Evolutionary conservation across 2,113 vertebrate genomes (phyloP), one percentile per base, ranked within the genome.

Genomic region (Lanius ludovicianus): DNA sequence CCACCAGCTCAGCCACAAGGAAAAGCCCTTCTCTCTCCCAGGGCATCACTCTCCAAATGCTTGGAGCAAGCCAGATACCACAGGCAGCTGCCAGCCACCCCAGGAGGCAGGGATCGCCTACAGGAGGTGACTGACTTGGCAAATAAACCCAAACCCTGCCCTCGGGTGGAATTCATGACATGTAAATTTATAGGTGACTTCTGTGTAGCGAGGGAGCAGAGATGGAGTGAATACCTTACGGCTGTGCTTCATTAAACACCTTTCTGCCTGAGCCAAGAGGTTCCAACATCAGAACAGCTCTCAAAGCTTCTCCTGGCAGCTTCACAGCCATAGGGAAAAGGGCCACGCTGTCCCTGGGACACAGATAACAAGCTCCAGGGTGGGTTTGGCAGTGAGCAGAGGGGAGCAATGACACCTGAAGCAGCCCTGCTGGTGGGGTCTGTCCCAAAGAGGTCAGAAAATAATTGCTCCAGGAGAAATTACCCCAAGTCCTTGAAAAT

Each of bases 251-350:
- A 18, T 88, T 84, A 78, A 94, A 92, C 49, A 78, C 86, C 67
- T 83, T 95, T 59, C 84, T 90, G 86, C 35, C 52, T 2, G 11
- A 94, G 89, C 89, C 95, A 94, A 87, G 92, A 27, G 82, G 71
- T 53, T 81, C 13, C 1, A 13, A 49, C 56, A 76, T 35, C 68
- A 86, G 28, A 73, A 68, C 22, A 86, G 84, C 78, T 91, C 70
- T 22, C 89, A 87, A 59, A 95, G 59, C 62, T 71, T 79, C 57
- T 71, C 37, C 90, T 88, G 74, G 67, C 27, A 21, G 64, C 81
- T 70, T 69, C 55, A 35, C 44, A 75, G 35, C 42, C 65, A 42
- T 41, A 37, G 56, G 17, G 63, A 47, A 84, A 86, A 89, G 41
- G 78, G 52, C 70, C 50, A 33, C 0, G 1, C 11, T 77, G 69